A percentile compares a stretch with the other conserved stretches of the same genome.
Evolutionary conservation across 92 coral and sea anemone species (phyloP).

Genomic region (Palythoa heliodiscus): DNA sequence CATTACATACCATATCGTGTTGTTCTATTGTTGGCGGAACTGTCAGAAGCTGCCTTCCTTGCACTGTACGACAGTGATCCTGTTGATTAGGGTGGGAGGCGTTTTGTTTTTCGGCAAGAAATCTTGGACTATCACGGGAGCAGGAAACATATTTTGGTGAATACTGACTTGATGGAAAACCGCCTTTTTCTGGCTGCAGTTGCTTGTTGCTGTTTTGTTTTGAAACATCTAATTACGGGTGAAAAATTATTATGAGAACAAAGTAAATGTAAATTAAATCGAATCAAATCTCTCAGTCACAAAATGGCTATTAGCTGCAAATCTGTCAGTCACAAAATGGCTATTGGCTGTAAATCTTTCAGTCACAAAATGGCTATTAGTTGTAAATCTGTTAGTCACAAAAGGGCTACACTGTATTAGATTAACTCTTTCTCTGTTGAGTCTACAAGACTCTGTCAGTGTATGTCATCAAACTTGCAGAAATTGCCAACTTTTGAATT

Average conservation of each 20-base stretch:
- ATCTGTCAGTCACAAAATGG: too few species aligned
- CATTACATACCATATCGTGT: background rate
- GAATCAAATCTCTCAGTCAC: too few species aligned
- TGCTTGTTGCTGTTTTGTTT: background rate
- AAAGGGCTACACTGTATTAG: too few species aligned
- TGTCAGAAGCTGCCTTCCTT: background rate
- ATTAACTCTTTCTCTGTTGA: too few species aligned
- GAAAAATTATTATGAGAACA: background rate
- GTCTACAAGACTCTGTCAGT: too few species aligned
- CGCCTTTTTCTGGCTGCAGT: background rate
- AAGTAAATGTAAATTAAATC: too few species aligned
- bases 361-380: too few species aligned
- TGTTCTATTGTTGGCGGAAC: background rate
- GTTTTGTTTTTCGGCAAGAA: background rate
- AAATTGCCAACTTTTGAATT: too few species aligned
- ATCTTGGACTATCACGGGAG: background rate
- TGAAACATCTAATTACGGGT: background rate
- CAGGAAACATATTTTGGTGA: background rate
- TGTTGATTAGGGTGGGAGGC: background rate
- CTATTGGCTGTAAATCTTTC: too few species aligned
- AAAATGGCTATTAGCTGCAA: too few species aligned
- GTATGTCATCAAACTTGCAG: too few species aligned
- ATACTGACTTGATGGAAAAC: background rate
- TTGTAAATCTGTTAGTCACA: too few species aligned
- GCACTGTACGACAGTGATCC: background rate